A percentile compares a stretch with the other conserved stretches of the same genome.
Conservation (phyloP, 2,888 invertebrate genomes). For the Lasioglossum figueresi region DNA sequence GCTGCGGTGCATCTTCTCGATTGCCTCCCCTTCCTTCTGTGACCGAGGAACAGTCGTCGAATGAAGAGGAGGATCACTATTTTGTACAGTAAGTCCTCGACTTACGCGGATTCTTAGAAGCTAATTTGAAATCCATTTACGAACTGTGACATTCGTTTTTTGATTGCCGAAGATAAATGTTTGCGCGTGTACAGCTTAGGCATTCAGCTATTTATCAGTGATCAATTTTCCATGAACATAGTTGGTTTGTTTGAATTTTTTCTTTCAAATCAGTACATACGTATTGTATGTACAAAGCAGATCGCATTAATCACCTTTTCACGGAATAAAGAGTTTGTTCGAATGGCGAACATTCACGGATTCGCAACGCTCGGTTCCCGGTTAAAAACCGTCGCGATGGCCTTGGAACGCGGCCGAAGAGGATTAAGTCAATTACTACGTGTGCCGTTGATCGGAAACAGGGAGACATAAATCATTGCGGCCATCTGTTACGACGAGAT, state of each 20-base stretch:
- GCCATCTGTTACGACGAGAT: constrained; percentile 15
- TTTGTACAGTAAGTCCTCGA: too few species aligned
- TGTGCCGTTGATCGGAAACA: constrained; percentile 10
- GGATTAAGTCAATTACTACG: constrained; percentile 12
- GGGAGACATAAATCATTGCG: constrained; percentile 13
- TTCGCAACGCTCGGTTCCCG: not conserved
- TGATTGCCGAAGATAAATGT: too few species aligned
- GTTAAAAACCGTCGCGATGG: not conserved
- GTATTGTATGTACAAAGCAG: too few species aligned
- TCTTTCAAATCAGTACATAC: too few species aligned
- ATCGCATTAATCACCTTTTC: too few species aligned
- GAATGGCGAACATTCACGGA: not conserved
- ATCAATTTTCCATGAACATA: too few species aligned
- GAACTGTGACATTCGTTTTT: too few species aligned
- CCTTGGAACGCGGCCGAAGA: constrained; percentile 7
- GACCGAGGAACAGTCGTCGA: not conserved
- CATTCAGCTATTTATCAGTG: too few species aligned
- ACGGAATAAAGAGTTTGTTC: not conserved
- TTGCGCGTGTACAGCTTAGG: too few species aligned
- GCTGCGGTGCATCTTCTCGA: not conserved
- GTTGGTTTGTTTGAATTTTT: too few species aligned
- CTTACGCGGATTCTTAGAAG: too few species aligned
- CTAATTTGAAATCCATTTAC: too few species aligned
- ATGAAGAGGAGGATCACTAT: not conserved
- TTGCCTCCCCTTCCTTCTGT: not conserved